Base-by-base conservation (phyloP, 1,140 invertebrate genomes). In the Drosophila azteca region DNA sequence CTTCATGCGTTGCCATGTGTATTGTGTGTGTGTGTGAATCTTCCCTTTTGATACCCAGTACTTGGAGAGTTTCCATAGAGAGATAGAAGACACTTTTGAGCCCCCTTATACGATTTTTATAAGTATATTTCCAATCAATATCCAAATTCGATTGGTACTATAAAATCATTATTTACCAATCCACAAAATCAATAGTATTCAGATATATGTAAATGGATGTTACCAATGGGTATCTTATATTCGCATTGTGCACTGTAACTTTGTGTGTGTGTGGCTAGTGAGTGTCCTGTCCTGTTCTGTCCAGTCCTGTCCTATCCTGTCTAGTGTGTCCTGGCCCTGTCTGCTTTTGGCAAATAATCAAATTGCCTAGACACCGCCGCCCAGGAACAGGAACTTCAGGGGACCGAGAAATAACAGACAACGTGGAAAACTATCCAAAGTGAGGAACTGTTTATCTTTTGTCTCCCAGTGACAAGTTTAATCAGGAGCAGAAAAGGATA, bases 331-430 rank as follows among this genome's bases (percentile, higher is more conserved):
- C 29, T 31, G 29, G 43, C 63, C 41, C 29, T 52, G 69, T 79
- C 82, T 88, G 83, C 77, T 88, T 62, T 81, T 88, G 82, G 82
- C 82, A 87, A 87, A 87, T 87, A 87, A 87, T 88, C 82, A 87
- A 87, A 87, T 87, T 87, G 82, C 81, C 78, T 73, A 87, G 81
- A 85, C 82, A 85, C 64, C 60, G 76, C 58, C 63, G 17, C 17
- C 17, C 17, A 20, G 17, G 17, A 20, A 20, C 73, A 54, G 61
- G 44, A 63, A 35, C 8, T 26, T 51, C 15, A 39, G 35, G 8
- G 8, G 24, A 53, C 50, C 44, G 24, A 62, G 31, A 43, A 68
- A 48, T 57, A 68, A 58, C 51, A 22, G 63, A 68, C 66, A 49
- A 65, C 31, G 31, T 31, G 67, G 45, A 70, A 60, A 76, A 58